Evolutionary conservation across 2,113 vertebrate species (phyloP), one percentile per base, ranked within the genome.

Genomic region (Strigops habroptila): DNA sequence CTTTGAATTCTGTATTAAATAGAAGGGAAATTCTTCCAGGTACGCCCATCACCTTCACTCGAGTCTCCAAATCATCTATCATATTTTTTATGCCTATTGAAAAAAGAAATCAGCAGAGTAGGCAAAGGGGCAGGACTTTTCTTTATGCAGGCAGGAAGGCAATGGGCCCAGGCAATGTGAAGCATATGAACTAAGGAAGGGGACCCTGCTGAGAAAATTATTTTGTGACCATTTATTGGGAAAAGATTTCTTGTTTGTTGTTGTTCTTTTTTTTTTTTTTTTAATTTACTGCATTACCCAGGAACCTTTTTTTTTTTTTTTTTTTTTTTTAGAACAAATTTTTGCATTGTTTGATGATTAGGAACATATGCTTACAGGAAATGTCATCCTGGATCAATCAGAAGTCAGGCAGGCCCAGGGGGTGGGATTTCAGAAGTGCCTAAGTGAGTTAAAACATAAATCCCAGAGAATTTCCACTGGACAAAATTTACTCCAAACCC

Each of bases 341-440:
- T 93, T 62, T 76, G 81, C 86, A 93, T 94, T 96, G 77, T 96
- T 95, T 92, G 74, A 73, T 95, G 80, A 96, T 96, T 91, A 82
- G 27, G 90, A 97, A 93, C 93, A 96, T 77, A 76, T 94, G 95
- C 65, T 82, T 48, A 14, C 57, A 91, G 91, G 90, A 95, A 96
- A 95, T 80, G 91, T 96, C 94, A 95, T 67, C 87, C 91, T 95
- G 87, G 91, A 95, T 97, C 95, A 97, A 95, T 94, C 93, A 95
- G 70, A 88, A 93, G 81, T 59, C 77, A 91, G 88, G 74, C 92
- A 94, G 89, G 80, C 83, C 79, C 88, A 95, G 93, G 90, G 88
- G 62, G 77, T 91, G 96, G 73, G 93, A 96, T 95, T 97, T 93
- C 83, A 93, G 82, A 95, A 96, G 92, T 93, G 93, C 90, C 95